These are phyloP conservation scores for Egretta garzetta DNA, from an alignment of 2,113 vertebrate genomes.

Conservation along the genomic window DNA sequence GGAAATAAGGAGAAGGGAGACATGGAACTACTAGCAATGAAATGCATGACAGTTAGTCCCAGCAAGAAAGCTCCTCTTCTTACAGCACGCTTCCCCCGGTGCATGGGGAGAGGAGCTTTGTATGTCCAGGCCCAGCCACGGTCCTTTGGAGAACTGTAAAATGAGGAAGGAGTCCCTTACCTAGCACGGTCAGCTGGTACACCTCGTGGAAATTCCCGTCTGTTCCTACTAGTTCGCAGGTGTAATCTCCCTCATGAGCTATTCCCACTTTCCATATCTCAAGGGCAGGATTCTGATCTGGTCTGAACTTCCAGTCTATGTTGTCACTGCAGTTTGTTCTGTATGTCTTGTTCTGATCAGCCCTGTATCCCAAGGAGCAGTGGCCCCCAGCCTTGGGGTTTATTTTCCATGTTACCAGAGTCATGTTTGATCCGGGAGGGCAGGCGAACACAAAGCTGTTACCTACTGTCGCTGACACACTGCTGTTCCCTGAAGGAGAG, in stretches of 20 bases:
- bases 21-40: neutral
- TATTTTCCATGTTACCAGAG: slow-evolving; percentile 20
- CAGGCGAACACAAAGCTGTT: neutral
- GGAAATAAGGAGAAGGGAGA: neutral
- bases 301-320: slow-evolving; percentile 24
- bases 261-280: slow-evolving; percentile 9
- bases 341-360: fast-evolving
- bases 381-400: neutral
- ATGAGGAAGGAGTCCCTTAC: slow-evolving; percentile 42
- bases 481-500: neutral
- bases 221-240: fast-evolving
- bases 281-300: neutral
- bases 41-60: neutral
- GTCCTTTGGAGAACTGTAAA: neutral
- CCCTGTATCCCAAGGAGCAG: neutral
- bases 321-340: slow-evolving; percentile 3
- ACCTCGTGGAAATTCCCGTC: neutral
- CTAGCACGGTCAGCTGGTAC: slow-evolving; percentile 22
- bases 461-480: neutral
- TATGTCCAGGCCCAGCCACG: neutral
- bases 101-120: neutral
- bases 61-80: neutral
- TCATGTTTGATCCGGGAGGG: fast-evolving
- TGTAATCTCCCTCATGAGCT: slow-evolving; percentile 59
- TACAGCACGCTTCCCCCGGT: neutral